Conservation (phyloP, 2,888 invertebrate genomes). For the Heliconius ismenius region DNA sequence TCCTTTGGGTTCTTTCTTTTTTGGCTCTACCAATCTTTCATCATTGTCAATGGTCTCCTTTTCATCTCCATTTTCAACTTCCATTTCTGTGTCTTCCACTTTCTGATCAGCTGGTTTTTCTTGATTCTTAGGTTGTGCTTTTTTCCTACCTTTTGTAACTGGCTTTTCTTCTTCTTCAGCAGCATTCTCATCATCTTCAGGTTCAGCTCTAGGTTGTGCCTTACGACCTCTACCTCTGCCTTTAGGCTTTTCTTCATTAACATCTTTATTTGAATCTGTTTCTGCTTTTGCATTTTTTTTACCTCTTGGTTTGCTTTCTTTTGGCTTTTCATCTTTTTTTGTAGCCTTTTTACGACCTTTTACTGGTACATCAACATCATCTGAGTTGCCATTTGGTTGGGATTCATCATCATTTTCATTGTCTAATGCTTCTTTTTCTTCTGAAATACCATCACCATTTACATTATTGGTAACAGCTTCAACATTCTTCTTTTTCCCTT, state of each 20-base stretch:
- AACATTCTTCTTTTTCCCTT: conserved; percentile 65
- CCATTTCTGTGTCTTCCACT: conserved; percentile 44
- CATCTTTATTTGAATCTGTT: conserved; percentile 49
- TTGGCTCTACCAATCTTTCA: conserved; percentile 59
- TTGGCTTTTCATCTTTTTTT: conserved; percentile 64
- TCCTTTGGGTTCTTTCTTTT: conserved; percentile 66
- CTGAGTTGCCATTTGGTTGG: conserved; percentile 59
- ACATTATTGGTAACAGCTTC: conserved; percentile 51
- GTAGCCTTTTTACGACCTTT: conserved; percentile 65
- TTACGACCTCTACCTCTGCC: conserved; percentile 65
- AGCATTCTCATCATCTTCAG: conserved; percentile 52
- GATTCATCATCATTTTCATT: conserved; percentile 54
- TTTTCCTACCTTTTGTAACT: conserved; percentile 51
- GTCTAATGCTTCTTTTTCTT: conserved; percentile 53
- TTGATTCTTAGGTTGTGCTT: conserved; percentile 44
- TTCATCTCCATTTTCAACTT: conserved; percentile 48
- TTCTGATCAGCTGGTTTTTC: conserved; percentile 45
- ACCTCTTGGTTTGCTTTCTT: conserved; percentile 55
- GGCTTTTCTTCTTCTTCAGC: conserved; percentile 59
- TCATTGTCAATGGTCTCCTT: conserved; percentile 51
- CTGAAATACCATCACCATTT: conserved; percentile 56
- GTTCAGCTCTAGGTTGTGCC: conserved; percentile 55
- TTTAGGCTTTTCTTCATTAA: conserved; percentile 61
- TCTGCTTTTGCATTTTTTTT: conserved; percentile 60
- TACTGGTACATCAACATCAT: conserved; percentile 48